Percentiles rank a stretch among this genome's conserved stretches.
Conservation (phyloP, 2,888 invertebrate species). For the Cheiracanthium punctorium region DNA sequence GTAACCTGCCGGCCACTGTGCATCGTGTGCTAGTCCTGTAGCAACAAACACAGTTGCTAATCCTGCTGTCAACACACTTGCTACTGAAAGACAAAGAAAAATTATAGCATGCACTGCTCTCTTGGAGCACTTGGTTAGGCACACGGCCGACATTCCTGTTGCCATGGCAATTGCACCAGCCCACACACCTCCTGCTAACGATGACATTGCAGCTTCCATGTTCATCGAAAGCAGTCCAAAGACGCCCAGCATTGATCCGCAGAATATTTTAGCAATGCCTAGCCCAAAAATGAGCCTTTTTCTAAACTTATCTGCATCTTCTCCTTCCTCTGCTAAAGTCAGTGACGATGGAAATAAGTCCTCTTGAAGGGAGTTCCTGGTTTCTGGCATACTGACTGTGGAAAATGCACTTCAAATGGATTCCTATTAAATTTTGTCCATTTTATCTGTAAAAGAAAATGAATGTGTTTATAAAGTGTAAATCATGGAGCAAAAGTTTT, state of each 20-base stretch:
- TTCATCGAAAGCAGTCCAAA: slow-evolving; percentile 60
- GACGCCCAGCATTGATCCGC: slow-evolving; percentile 44
- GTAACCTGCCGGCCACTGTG: slow-evolving; percentile 76
- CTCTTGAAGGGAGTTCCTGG: slow-evolving; percentile 53
- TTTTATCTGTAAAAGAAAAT: neutral
- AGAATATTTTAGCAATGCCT: slow-evolving; percentile 58
- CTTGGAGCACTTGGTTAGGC: slow-evolving; percentile 29
- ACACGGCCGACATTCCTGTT: slow-evolving; percentile 49
- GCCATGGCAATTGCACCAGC: slow-evolving; percentile 46
- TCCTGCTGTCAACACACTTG: slow-evolving; percentile 75
- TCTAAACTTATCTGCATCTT: slow-evolving; percentile 35
- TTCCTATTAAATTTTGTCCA: neutral
- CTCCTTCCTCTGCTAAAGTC: slow-evolving; percentile 40
- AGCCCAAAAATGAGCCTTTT: slow-evolving; percentile 51
- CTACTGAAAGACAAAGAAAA: slow-evolving; percentile 75
- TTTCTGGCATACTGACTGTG: slow-evolving; percentile 37
- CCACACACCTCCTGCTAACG: slow-evolving; percentile 61
- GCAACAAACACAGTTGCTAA: slow-evolving; percentile 75
- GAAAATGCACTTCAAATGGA: neutral
- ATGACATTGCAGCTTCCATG: slow-evolving; percentile 61
- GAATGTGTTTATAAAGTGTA: no score
- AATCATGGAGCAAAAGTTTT: no score
- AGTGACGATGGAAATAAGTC: slow-evolving; percentile 49
- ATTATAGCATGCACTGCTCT: slow-evolving; percentile 47
- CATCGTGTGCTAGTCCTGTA: slow-evolving; percentile 75